Conservation (phyloP, 1,140 invertebrate genomes). For the Kradibia gibbosae region DNA sequence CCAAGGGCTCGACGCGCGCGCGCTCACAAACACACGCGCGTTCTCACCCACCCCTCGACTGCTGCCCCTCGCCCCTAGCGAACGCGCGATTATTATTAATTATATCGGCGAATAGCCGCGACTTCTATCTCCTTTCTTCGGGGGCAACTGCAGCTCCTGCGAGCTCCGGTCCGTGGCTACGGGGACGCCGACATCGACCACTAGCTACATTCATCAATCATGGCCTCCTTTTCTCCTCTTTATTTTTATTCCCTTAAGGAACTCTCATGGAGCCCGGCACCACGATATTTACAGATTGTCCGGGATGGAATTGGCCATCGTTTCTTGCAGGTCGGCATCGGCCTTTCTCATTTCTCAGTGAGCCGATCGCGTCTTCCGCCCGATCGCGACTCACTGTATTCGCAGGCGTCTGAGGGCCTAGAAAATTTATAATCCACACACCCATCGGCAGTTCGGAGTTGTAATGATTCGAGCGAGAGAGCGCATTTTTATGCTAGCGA, state of each 20-base stretch:
- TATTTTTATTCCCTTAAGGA: not conserved
- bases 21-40: constrained; percentile 9
- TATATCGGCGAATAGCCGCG: constrained; percentile 48
- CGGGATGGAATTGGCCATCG: not conserved
- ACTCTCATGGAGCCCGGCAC: not conserved
- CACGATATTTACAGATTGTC: constrained; percentile 41
- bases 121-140: constrained; percentile 26
- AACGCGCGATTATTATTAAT: constrained; percentile 55
- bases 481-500: too few relatives aligned
- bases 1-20: constrained; percentile 2
- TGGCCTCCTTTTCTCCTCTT: not conserved
- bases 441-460: too few relatives aligned
- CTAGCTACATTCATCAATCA: constrained; percentile 44
- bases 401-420: too few relatives aligned
- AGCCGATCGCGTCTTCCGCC: not conserved
- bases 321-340: constrained; percentile 8
- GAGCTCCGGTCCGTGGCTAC: not conserved
- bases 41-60: constrained; percentile 9
- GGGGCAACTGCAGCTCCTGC: constrained; percentile 5
- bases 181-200: constrained; percentile 26
- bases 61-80: not conserved
- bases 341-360: not conserved
- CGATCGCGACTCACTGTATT: too few relatives aligned
- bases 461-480: too few relatives aligned
- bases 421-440: too few relatives aligned